Conservation (phyloP, 2,113 vertebrate genomes). For the Cephalopholis sonnerati region DNA sequence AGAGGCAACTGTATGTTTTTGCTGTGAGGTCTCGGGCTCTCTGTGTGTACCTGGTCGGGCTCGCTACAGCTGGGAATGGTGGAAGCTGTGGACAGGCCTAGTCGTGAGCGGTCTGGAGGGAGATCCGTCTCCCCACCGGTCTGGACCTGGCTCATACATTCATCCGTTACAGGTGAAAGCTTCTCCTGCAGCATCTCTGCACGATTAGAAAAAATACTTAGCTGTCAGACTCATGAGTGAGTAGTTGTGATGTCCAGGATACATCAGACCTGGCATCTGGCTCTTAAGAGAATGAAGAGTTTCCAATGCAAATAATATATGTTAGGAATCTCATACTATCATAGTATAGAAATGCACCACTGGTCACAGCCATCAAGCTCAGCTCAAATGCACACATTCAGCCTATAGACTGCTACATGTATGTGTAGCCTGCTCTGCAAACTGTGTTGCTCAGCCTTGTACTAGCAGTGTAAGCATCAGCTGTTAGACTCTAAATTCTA, state of each 20-base stretch:
- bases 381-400: background rate
- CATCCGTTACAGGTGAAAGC: conserved; percentile 91
- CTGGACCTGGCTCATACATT: conserved; percentile 88
- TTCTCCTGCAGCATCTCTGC: conserved; percentile 99
- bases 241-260: background rate
- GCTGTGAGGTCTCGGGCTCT: background rate
- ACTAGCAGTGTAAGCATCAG: background rate
- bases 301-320: background rate
- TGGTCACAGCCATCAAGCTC: background rate
- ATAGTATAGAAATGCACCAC: background rate
- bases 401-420: background rate
- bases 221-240: conserved; percentile 54
- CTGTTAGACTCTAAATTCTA: background rate
- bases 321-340: background rate
- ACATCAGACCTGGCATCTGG: conserved; percentile 7
- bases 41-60: conserved; percentile 89
- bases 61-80: conserved; percentile 88
- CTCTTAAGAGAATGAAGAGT: conserved; percentile 1
- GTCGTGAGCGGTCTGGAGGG: conserved; percentile 84
- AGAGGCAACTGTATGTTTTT: background rate
- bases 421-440: background rate
- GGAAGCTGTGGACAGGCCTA: conserved; percentile 86
- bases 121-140: conserved; percentile 85
- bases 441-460: background rate
- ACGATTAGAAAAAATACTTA: conserved; percentile 60